Evolutionary conservation across 2,113 vertebrate species (phyloP), one percentile per base, ranked within the genome.

Genomic region (Osmerus eperlanus): DNA sequence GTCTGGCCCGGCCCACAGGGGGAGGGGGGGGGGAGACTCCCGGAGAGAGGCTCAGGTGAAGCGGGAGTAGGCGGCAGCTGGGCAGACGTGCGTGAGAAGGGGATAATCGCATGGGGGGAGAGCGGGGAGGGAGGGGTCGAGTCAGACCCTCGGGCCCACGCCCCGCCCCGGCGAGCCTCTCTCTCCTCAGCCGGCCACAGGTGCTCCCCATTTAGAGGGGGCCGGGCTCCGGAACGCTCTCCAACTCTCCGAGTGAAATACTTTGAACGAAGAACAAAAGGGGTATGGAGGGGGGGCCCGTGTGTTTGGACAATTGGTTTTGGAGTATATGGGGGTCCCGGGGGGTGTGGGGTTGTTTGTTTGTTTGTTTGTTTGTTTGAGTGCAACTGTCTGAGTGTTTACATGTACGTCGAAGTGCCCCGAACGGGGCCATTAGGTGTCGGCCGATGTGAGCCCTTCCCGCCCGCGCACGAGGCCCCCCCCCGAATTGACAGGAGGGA

Each of bases 151-250:
- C 58, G n/a, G 14, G 15, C 61, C 25, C 12, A 2, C 14, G 15
- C 58, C 15, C 28, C 16, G 23, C 28, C 25, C 12, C 9, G 23
- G 21, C 2, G 28, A 13, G 14, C 54, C 28, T 28, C 67, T 25
- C n/a, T 13, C 53, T 9, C 53, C 28, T 47, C 3, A 3, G 16
- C 23, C 5, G 53, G 54, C 25, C 53, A 68, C 67, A 68, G 67
- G 67, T 56, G 23, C 68, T 53, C 68, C n/a, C 54, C 54, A 70
- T 71, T 23, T 55, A n/a, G 14, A 15, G n/a, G 23, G 8, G 23
- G 23, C 19, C 12, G 25, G 3, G 13, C 21, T 47, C 68, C 16
- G 53, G 9, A 53, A 6, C 12, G 2, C 60, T 62, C 23, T 62
- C 23, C 23, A 1, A 23, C 60, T 62, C 23, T 62, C 23, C 23